These are phyloP conservation scores for Ericerus pela DNA, from an alignment of 1,140 invertebrate genomes.

Conservation along the genomic window DNA sequence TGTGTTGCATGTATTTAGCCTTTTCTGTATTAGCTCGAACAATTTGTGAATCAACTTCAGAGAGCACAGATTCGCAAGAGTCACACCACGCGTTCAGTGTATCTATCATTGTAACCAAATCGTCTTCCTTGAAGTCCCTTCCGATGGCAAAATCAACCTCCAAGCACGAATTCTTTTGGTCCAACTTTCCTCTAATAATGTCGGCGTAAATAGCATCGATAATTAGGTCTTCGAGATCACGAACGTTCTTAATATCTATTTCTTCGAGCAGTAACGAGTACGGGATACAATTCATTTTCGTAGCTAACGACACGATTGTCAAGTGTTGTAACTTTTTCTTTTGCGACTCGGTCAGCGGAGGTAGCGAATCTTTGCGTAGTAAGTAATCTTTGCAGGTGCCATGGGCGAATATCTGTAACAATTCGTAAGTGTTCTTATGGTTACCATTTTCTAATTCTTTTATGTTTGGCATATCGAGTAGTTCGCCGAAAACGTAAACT, in stretches of 20 bases:
- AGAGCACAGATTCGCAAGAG: constrained; percentile 75
- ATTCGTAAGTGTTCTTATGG: constrained; percentile 61
- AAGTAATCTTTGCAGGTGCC: constrained; percentile 85
- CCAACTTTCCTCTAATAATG: constrained; percentile 90
- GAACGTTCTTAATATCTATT: constrained; percentile 78
- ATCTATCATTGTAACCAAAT: constrained; percentile 56
- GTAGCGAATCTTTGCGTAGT: constrained; percentile 52
- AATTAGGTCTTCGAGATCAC: constrained; percentile 90
- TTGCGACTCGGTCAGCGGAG: constrained; percentile 62
- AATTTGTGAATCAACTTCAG: constrained; percentile 80
- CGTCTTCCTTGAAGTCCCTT: constrained; percentile 70
- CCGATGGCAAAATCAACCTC: constrained; percentile 91
- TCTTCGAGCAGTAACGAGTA: constrained; percentile 72
- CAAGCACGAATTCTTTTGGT: constrained; percentile 82
- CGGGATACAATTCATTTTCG: constrained; percentile 79
- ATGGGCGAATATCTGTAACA: constrained; percentile 55
- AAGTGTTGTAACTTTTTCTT: constrained; percentile 85
- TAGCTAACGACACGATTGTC: constrained; percentile 87
- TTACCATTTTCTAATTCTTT: constrained; percentile 56
- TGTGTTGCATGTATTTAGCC: constrained; percentile 59
- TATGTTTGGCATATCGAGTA: constrained; percentile 85
- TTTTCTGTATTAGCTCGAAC: constrained; percentile 72
- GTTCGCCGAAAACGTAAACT: constrained; percentile 88
- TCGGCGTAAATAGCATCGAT: constrained; percentile 96
- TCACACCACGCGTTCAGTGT: constrained; percentile 81